Evolutionary conservation across 2,113 vertebrate species (phyloP).

Genomic region (Mixornis gularis): DNA sequence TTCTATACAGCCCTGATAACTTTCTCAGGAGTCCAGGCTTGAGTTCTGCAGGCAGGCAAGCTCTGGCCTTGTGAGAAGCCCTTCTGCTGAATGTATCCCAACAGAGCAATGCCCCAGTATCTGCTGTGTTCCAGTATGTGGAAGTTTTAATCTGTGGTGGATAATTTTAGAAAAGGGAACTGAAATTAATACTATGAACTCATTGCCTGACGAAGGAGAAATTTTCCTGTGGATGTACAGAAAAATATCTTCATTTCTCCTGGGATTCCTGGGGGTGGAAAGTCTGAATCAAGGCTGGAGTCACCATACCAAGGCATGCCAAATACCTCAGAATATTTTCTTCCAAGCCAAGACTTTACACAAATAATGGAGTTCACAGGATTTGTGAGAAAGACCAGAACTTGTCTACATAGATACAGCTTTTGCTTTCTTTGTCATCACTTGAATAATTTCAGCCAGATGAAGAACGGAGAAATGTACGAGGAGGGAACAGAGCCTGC

Average conservation of each 20-base stretch:
- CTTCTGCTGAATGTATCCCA: background rate
- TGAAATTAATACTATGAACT: background rate
- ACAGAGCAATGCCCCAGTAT: background rate
- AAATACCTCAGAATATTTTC: conserved; percentile 2
- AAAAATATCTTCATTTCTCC: background rate
- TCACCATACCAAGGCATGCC: background rate
- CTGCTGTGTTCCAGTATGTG: background rate
- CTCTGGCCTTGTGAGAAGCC: background rate
- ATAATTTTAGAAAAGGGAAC: background rate
- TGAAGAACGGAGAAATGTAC: background rate
- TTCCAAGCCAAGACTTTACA: background rate
- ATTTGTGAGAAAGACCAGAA: background rate
- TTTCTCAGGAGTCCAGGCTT: background rate
- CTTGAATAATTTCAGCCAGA: background rate
- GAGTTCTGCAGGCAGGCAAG: background rate
- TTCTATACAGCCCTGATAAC: background rate
- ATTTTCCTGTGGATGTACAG: background rate
- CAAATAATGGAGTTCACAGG: background rate
- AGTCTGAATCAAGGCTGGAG: background rate
- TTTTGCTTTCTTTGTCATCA: background rate
- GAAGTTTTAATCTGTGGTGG: background rate
- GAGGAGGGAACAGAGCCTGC: background rate
- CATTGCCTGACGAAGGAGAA: background rate
- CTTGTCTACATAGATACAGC: background rate
- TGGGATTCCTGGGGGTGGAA: background rate